These are phyloP conservation scores for Ptyas mucosa DNA, from an alignment of 2,113 vertebrate species.

Conservation along the genomic window DNA sequence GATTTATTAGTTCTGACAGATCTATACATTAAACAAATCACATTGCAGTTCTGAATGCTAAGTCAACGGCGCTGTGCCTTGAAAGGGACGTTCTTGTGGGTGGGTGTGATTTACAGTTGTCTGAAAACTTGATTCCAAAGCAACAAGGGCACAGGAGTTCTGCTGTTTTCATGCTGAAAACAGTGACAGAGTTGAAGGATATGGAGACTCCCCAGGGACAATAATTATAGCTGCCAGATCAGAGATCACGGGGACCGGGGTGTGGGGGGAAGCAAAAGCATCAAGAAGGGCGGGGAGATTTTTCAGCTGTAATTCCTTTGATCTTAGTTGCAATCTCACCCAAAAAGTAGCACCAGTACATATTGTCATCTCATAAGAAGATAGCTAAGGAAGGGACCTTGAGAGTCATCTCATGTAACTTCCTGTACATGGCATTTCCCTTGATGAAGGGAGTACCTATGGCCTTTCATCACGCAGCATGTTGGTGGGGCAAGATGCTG, in stretches of 20 bases:
- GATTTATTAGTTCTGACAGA: slow-evolving; percentile 65
- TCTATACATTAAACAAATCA: slow-evolving; percentile 61
- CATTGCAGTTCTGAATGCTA: slow-evolving; percentile 46
- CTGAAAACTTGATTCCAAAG: not conserved
- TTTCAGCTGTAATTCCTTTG: no score
- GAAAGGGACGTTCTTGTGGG: not conserved
- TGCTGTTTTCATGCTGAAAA: not conserved
- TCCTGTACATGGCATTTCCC: not conserved
- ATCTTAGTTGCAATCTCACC: not conserved
- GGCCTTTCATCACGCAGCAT: not conserved
- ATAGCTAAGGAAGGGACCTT: not conserved
- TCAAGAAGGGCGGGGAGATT: not conserved
- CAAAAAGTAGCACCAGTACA: not conserved
- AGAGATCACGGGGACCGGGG: not conserved
- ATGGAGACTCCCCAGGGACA: not conserved
- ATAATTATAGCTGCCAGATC: not conserved
- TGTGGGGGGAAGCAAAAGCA: not conserved
- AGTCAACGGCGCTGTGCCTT: slow-evolving; percentile 13
- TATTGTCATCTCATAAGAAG: not conserved
- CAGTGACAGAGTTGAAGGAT: not conserved
- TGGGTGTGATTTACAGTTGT: not conserved
- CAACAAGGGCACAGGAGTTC: not conserved
- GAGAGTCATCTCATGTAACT: not conserved
- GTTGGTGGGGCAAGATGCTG: not conserved
- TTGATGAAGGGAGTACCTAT: not conserved